phyloP scores from a whole-genome alignment of 2,888 invertebrate genomes.

The Spatulosminthurus flaviceps region DNA sequence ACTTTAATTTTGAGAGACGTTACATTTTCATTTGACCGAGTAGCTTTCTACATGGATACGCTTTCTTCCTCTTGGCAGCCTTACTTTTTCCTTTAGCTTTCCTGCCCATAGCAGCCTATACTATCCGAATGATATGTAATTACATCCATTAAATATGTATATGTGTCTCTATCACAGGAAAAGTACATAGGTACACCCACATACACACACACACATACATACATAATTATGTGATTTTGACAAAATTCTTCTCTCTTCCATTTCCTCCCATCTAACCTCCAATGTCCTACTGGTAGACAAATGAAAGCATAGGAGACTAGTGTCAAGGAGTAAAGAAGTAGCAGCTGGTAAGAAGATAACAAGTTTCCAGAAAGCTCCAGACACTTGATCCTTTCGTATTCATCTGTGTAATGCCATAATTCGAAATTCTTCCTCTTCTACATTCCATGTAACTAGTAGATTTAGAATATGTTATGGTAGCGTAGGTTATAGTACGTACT shows the following conservation, averaged over 20 bases:
- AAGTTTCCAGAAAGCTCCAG: not conserved
- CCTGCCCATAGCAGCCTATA: too few relatives aligned
- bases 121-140: too few relatives aligned
- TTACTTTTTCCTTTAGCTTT: not conserved
- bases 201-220: too few relatives aligned
- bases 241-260: too few relatives aligned
- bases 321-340: not conserved
- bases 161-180: too few relatives aligned
- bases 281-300: not conserved
- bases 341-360: conserved; percentile 7
- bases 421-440: not conserved
- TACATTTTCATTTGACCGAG: conserved; percentile 12
- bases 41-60: not conserved
- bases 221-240: too few relatives aligned
- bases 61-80: not conserved
- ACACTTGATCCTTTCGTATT: conserved; percentile 20
- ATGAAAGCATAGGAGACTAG: not conserved
- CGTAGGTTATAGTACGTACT: too few relatives aligned
- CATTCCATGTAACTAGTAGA: not conserved
- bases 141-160: too few relatives aligned
- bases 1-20: conserved; percentile 13
- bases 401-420: conserved; percentile 11
- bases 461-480: too few relatives aligned
- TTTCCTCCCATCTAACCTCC: not conserved
- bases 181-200: too few relatives aligned